Evolutionary conservation across 1,140 invertebrate species (phyloP), one percentile per base, ranked within the genome.

Genomic region (Saxidomus purpurata): DNA sequence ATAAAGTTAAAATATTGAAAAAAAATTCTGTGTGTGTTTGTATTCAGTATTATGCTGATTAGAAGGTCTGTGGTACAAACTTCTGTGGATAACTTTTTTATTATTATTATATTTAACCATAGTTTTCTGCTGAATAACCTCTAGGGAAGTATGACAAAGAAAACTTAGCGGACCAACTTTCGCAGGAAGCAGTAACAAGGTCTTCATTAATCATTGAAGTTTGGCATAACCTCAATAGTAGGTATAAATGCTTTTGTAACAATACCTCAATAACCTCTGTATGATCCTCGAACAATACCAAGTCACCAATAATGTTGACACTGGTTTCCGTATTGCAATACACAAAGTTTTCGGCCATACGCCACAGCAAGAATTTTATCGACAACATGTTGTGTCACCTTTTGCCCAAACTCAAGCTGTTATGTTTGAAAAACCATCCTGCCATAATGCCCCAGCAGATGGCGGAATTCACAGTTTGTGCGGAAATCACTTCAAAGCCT

Each of bases 391-490:
- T 40, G 67, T 71, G 67, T 71, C 67, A 38, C 34, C 34, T 38
- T 71, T 71, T 71, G n/a, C 22, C 67, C 67, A 71, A 71, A 55
- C 36, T 40, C 76, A 79, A 79, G 76, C 76, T 79, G 76, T 79
- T 55, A 38, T 79, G 36, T 71, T 71, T 71, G 25, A 71, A 71
- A 71, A 36, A 71, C 67, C 67, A 71, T 71, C 67, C 67, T 28
- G 43, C 43, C 43, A 71, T 71, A 71, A 71, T 71, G 67, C 67
- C 67, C 40, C 43, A 52, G 40, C 71, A 79, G 76, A 79, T 79
- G 76, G 76, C 47, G 34, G 47, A 52, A 79, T 79, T 79, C 76
- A 79, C 76, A 55, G 76, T 79, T 79, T 55, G 40, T 76, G 40
- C 71, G 40, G 40, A 76, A 76, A 76, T 76, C 71, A 49, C 76